Base-by-base conservation (phyloP, 2,888 invertebrate species). In the Galerucella pusilla region DNA sequence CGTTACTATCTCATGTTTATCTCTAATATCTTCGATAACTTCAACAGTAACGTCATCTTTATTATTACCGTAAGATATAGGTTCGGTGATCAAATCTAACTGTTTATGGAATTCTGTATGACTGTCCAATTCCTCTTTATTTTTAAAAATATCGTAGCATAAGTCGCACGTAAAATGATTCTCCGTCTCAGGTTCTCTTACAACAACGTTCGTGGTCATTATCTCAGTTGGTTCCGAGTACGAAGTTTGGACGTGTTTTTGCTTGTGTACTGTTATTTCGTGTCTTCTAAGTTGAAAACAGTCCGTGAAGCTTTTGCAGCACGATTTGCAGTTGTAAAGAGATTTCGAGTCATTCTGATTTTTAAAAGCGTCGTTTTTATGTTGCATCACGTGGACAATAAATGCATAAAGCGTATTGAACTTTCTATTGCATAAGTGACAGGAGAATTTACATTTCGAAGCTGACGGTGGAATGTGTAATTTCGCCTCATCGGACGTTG, bases 151-250 rank as follows among this genome's bases (percentile, higher is more conserved):
- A 60, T 84, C 83, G 35, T 83, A 84, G 71, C 85, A 85, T 6
- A 81, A 73, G n/a, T 82, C 80, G 57, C 83, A 83, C 25, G 79
- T 78, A 88, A 88, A 68, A 86, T 69, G 28, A 11, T n/a, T 68
- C 64, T 76, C 78, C n/a, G 14, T 49, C 10, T 57, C 57, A n/a
- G 57, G 49, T 45, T 66, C 61, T 42, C 16, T 20, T n/a, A 67
- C 25, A 16, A 28, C 25, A 7, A 68, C 68, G 20, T 61, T 45
- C 5, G 60, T 66, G 5, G 49, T 64, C 12, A 60, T 49, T 66
- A 60, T n/a, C 35, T 72, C 72, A 42, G 70, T 70, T 1, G 35
- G 25, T 46, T 46, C 35, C 2, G 12, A 25, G 7, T 60, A 52
- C 2, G 65, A 12, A 63, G 75, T 2, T 67, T 67, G 42, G 10